These are phyloP conservation scores for Leptestheria dahalacensis DNA, from an alignment of 1,140 invertebrate genomes.

Conservation along the genomic window DNA sequence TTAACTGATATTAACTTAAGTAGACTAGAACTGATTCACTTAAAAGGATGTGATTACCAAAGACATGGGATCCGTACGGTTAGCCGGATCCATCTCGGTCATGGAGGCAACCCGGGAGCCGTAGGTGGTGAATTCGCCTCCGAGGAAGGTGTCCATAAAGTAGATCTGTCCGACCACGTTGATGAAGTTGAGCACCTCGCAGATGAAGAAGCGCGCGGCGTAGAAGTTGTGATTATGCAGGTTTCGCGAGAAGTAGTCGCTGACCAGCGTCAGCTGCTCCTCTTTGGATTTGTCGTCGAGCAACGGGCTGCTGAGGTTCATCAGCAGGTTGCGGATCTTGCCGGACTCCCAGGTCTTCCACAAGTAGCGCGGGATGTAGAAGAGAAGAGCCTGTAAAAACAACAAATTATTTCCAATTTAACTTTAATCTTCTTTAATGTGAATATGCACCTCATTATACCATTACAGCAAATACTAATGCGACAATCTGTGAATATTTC, in stretches of 20 bases:
- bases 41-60: conserved; percentile 29
- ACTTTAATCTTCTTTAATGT: too few relatives aligned
- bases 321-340: conserved; percentile 52
- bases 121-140: conserved; percentile 51
- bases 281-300: conserved; percentile 50
- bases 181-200: conserved; percentile 42
- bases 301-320: conserved; percentile 67
- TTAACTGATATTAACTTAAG: too few relatives aligned
- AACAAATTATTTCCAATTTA: too few relatives aligned
- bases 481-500: too few relatives aligned
- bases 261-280: conserved; percentile 69
- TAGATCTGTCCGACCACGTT: conserved; percentile 58
- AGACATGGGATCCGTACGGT: conserved; percentile 35
- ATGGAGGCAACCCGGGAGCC: conserved; percentile 56
- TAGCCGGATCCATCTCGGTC: conserved; percentile 57
- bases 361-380: conserved; percentile 29
- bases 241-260: conserved; percentile 57
- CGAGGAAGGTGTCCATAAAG: conserved; percentile 63
- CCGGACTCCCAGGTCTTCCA: conserved; percentile 25
- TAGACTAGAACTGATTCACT: too few relatives aligned
- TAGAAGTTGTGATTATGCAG: conserved; percentile 70
- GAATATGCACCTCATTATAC: too few relatives aligned
- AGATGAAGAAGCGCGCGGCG: conserved; percentile 69
- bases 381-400: conserved; percentile 27
- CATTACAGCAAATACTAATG: too few relatives aligned